These are phyloP conservation scores for Clarias macrocephalus DNA, from an alignment of 2,113 vertebrate genomes.

Conservation along the genomic window DNA sequence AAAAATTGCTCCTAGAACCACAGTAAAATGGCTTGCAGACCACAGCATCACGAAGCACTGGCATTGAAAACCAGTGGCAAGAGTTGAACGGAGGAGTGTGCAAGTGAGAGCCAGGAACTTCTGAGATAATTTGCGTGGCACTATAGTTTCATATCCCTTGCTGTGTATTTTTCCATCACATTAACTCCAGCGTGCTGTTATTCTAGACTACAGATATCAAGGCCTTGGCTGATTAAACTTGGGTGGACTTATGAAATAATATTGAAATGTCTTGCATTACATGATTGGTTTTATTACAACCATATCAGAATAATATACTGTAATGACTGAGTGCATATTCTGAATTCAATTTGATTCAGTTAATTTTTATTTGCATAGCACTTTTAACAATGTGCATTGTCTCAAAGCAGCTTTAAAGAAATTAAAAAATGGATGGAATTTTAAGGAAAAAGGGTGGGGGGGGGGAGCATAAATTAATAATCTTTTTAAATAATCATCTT, in stretches of 20 bases:
- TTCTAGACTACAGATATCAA: background rate
- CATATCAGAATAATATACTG: background rate
- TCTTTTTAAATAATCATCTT: no score
- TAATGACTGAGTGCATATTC: background rate
- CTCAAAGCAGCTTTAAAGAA: no score
- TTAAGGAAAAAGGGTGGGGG: no score
- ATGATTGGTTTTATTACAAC: background rate
- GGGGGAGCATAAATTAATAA: no score
- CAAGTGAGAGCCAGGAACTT: background rate
- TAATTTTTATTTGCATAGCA: no score
- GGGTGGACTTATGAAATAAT: background rate
- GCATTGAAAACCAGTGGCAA: constrained; percentile 5
- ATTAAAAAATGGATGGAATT: no score
- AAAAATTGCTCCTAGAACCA: constrained; percentile 2
- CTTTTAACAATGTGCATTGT: no score
- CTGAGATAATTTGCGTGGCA: background rate
- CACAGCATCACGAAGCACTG: background rate
- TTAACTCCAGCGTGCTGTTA: background rate
- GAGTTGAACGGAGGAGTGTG: background rate
- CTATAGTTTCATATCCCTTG: background rate
- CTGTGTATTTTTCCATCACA: constrained; percentile 2
- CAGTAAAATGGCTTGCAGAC: constrained; percentile 18
- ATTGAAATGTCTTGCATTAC: background rate
- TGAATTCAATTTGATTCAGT: background rate
- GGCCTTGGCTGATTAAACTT: background rate